Base-by-base conservation (phyloP, 2,888 invertebrate genomes). In the Apamea sordens region DNA sequence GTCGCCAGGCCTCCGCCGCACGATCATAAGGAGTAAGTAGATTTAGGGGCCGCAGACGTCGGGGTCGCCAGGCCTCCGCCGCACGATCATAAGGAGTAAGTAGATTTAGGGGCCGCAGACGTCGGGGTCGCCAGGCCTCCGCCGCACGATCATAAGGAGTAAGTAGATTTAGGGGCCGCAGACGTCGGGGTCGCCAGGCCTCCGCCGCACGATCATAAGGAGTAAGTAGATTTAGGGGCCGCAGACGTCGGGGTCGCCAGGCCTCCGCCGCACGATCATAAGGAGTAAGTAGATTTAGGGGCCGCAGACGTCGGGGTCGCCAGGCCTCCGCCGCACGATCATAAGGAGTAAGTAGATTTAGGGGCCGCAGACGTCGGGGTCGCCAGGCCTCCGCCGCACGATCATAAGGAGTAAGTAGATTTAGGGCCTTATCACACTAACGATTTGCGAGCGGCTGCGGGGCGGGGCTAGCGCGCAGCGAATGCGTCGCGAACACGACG, bases 61-160 rank as follows among this genome's bases (percentile, higher is more conserved):
- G 41, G 56, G 18, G 7, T 88, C 41, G 92, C 93, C 32, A 84
- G 92, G 75, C 91, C 94, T 3, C 90, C 74, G 92, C 93, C 56
- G 63, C 90, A 93, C 18, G 89, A 93, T 64, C 93, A 94, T 32
- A 95, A 96, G 67, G 95, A 95, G 96, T 89, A 5, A 78, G 87
- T 87, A 8, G 56, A 7, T 53, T n/a, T n/a, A n/a, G n/a, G n/a
- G 18, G 88, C 89, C 24, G 86, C 91, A 2, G 89, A 91, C 53
- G 82, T 28, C 5, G 41, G 56, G 18, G 7, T 88, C 41, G 92
- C 93, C 32, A 84, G 92, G 75, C 91, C 94, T 3, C 90, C 74
- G 92, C 93, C 56, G 63, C 90, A 93, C 18, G 89, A 93, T 64
- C 93, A 94, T 32, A 95, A 96, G 67, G 95, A 95, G 96, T 89